Evolutionary conservation across 2,113 vertebrate species (phyloP), one percentile per base, ranked within the genome.

Genomic region (Chelonoidis abingdonii): DNA sequence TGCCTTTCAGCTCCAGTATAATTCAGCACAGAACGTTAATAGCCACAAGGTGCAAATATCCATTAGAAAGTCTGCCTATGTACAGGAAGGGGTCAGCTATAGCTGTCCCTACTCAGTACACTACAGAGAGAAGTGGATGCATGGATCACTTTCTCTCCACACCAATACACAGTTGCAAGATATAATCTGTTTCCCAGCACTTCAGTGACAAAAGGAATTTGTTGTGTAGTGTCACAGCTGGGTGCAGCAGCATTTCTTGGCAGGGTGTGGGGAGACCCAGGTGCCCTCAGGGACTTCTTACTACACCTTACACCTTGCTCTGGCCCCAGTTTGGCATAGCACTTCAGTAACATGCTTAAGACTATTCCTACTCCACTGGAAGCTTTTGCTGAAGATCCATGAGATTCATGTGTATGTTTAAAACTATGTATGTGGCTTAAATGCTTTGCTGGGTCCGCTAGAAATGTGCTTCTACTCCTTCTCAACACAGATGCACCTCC

Each of bases 1-100:
- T 88, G 3, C 8, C 31, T 89, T 1, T 84, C 69, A 6, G 1
- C 35, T 79, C n/a, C 52, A 69, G 10, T 10, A 44, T 79, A 79
- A 35, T 27, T 35, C 4, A 79, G 19, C 25, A 10, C 8, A n/a
- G 16, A 24, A 2, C 8, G 1, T 44, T 50, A 44, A 50, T 21
- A 84, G 8, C 2, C 5, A 3, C 2, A 50, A 3, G 2, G 4
- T 27, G 5, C 3, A 81, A 94, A 72, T 0, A 38, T 54, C 65
- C 53, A 49, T 49, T 9, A 53, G 0, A 11, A 47, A 65, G 56
- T 31, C 13, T 75, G 38, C 5, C 13, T 16, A 38, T 0, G 0
- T 38, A 52, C 2, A 14, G 17, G n/a, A 87, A 87, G 57, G 84
- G n/a, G 21, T 52, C 27, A n/a, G 0, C 27, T 83, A 10, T 50